phyloP scores from a whole-genome alignment of 2,797 vertebrate species.

The Pangasius mekongensis region DNA sequence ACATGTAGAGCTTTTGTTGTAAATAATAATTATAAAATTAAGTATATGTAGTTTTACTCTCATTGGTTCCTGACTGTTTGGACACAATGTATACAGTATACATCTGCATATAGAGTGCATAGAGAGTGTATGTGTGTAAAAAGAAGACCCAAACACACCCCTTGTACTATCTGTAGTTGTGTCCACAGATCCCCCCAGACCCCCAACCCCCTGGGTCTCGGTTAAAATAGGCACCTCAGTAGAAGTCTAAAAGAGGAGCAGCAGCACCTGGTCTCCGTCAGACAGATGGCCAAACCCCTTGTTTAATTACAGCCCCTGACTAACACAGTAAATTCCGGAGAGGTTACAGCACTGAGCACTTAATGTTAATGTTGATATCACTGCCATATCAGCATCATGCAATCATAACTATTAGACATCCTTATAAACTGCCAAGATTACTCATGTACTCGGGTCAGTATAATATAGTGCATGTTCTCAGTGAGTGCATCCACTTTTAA shows the following conservation, averaged over 20 bases:
- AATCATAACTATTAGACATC: constrained; percentile 7
- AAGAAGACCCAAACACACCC: background rate
- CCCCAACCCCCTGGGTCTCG: constrained; percentile 21
- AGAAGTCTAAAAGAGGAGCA: constrained; percentile 54
- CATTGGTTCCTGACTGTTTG: background rate
- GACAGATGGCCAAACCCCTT: constrained; percentile 69
- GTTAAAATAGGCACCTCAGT: constrained; percentile 68
- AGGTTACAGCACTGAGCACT: constrained; percentile 23
- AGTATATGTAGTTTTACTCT: background rate
- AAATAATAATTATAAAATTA: background rate
- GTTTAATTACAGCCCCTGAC: constrained; percentile 50
- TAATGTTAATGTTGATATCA: constrained; percentile 17
- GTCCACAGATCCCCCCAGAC: background rate
- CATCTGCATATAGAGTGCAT: background rate
- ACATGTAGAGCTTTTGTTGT: background rate
- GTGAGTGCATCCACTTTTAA: background rate
- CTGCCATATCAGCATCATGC: constrained; percentile 21
- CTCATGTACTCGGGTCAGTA: background rate
- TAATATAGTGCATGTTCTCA: background rate
- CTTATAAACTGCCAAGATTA: constrained; percentile 19
- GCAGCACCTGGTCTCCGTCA: constrained; percentile 69
- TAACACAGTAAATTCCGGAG: constrained; percentile 35
- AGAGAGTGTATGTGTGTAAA: background rate
- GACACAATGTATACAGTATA: too few relatives aligned
- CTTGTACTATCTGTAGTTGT: background rate